phyloP scores from a whole-genome alignment of 2,113 vertebrate genomes.

The Chionomys nivalis region DNA sequence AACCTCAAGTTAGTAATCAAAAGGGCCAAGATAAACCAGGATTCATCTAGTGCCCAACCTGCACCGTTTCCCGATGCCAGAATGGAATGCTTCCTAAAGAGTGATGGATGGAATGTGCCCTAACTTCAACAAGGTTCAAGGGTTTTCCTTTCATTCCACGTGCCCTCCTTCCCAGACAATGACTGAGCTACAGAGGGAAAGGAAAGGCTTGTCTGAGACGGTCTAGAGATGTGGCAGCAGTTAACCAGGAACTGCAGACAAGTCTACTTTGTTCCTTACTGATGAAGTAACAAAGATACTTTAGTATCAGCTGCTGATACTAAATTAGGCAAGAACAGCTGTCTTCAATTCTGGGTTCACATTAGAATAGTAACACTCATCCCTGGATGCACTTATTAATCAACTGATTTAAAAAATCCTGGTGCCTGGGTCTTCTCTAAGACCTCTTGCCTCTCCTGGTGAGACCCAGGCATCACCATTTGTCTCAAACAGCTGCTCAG shows the following conservation, averaged over 20 bases:
- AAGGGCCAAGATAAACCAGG: neutral
- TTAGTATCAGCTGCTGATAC: conserved; percentile 14
- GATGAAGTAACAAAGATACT: conserved; percentile 15
- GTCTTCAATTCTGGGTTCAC: neutral
- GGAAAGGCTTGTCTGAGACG: neutral
- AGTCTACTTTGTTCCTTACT: conserved; percentile 39
- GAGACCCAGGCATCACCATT: neutral
- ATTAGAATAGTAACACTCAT: conserved; percentile 34
- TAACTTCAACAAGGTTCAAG: neutral
- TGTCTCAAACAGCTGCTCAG: neutral
- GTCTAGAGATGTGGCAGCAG: neutral
- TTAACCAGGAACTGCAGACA: neutral
- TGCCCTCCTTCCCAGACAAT: neutral
- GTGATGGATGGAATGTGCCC: neutral
- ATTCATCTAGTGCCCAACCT: neutral
- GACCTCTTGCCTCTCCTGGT: neutral
- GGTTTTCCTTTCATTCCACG: neutral
- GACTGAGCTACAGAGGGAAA: neutral
- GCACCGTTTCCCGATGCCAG: neutral
- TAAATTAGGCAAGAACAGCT: conserved; percentile 48
- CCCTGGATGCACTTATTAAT: conserved; percentile 20
- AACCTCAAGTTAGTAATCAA: conserved; percentile 45
- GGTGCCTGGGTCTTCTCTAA: neutral
- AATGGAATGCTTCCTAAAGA: neutral
- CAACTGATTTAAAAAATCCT: conserved; percentile 41